Evolutionary conservation across 1,140 invertebrate species (phyloP), one percentile per base, ranked within the genome.

Genomic region (Maniola jurtina): DNA sequence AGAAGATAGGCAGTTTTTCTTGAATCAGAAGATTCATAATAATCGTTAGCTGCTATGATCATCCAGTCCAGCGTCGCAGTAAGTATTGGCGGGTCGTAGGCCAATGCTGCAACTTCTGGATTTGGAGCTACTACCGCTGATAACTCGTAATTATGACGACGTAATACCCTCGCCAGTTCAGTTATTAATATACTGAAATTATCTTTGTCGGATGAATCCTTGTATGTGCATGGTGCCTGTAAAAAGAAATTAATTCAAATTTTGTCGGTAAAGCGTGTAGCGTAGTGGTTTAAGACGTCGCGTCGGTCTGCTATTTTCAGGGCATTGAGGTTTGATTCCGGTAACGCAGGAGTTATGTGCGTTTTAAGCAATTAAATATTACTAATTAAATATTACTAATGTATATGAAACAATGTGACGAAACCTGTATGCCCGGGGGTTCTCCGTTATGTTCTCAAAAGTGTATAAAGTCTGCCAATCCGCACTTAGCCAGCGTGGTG

Each of bases 1-100:
- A 96, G 94, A 14, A 97, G 93, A 76, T 97, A 96, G 4, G 96
- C 96, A 5, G 96, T 97, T 73, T 94, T 94, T 70, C 96, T 96
- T 70, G 96, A 96, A 93, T 96, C 96, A 72, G 96, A 94, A 72
- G 96, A 94, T 0, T 96, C 96, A 73, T 97, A 96, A 80, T 94
- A 97, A 76, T 97, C 96, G 73, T 97, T 97, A 0, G 95, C 94
- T 94, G 97, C 97, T 3, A 98, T 94, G 1, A 94, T 93, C 11
- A 94, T 92, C 95, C 96, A 98, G 80, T 98, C 96, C 0, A 97
- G 89, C 68, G 95, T 93, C 60, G 93, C 89, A 0, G 93, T 93
- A 0, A 97, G 69, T 0, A 93, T 83, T 0, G 94, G 93, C 0
- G 96, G 94, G 76, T 97, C 94, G 73, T 98, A 98, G 2, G 93